Percentiles rank a stretch among this genome's conserved stretches.
Conservation (phyloP, 2,888 invertebrate species). For the Scotopteryx bipunctaria region DNA sequence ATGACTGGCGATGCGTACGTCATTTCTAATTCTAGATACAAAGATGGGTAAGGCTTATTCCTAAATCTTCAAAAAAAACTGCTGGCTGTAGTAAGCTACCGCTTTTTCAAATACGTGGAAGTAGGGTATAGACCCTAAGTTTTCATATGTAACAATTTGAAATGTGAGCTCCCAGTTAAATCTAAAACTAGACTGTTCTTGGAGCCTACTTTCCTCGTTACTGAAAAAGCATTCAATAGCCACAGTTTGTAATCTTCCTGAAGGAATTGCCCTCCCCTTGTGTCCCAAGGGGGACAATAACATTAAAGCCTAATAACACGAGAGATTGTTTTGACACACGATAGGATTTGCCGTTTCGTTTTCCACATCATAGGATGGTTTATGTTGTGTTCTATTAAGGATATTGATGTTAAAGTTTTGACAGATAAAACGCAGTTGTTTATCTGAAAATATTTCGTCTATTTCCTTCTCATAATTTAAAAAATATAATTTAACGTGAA, state of each 20-base stretch:
- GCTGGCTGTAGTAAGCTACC: no score
- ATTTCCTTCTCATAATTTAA: background rate
- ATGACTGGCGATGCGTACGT: no score
- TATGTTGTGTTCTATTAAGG: slow-evolving; percentile 29
- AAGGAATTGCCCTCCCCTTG: slow-evolving; percentile 18
- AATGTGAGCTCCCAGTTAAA: no score
- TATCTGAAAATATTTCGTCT: background rate
- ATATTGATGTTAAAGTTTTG: slow-evolving; percentile 28
- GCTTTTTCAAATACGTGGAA: no score
- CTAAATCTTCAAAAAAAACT: no score
- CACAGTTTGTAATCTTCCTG: slow-evolving; percentile 23
- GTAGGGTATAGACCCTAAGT: no score
- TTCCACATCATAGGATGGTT: slow-evolving; percentile 30
- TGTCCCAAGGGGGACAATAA: slow-evolving; percentile 52
- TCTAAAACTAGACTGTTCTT: no score
- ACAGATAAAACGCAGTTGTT: slow-evolving; percentile 9
- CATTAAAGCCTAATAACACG: slow-evolving; percentile 68
- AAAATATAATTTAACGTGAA: background rate
- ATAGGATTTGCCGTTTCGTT: slow-evolving; percentile 50
- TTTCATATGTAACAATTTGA: no score
- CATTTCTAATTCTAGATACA: no score
- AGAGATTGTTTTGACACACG: slow-evolving; percentile 75
- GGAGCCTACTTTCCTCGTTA: no score
- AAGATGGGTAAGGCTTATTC: no score
- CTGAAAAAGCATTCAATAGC: slow-evolving; percentile 21